These are phyloP conservation scores for Cheirogaleus medius DNA, from an alignment of 2,113 vertebrate genomes.

Conservation along the genomic window DNA sequence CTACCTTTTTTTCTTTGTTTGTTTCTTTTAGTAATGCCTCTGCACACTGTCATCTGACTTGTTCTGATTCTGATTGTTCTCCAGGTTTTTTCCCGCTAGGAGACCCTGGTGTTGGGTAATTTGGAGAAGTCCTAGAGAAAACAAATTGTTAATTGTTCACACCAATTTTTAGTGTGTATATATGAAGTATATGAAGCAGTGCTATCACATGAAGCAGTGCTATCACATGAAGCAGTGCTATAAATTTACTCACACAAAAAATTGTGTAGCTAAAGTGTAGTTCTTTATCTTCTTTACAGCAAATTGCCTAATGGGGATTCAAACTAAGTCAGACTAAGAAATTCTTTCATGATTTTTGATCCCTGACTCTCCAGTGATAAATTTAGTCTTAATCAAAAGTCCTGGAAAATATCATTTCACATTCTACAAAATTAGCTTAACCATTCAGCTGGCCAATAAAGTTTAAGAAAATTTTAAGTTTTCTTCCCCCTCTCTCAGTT, in stretches of 20 bases:
- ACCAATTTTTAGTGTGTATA: background rate
- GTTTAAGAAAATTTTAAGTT: background rate
- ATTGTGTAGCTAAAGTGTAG: background rate
- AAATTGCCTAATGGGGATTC: background rate
- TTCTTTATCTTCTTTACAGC: background rate
- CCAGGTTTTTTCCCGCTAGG: accelerated
- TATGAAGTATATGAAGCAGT: background rate
- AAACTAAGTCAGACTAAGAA: background rate
- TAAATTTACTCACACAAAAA: background rate
- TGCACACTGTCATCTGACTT: background rate
- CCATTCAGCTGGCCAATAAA: background rate
- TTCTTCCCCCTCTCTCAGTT: background rate
- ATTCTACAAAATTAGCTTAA: background rate
- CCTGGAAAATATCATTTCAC: background rate
- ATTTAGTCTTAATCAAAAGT: background rate
- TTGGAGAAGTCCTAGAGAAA: background rate
- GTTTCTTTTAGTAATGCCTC: background rate
- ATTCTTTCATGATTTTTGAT: background rate
- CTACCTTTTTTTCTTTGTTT: background rate
- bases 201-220: background rate
- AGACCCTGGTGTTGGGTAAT: background rate
- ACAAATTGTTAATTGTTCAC: background rate
- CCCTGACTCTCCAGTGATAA: background rate
- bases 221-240: background rate
- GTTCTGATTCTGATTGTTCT: background rate